Conservation (phyloP, 2,113 vertebrate species). For the Alouatta palliata region DNA sequence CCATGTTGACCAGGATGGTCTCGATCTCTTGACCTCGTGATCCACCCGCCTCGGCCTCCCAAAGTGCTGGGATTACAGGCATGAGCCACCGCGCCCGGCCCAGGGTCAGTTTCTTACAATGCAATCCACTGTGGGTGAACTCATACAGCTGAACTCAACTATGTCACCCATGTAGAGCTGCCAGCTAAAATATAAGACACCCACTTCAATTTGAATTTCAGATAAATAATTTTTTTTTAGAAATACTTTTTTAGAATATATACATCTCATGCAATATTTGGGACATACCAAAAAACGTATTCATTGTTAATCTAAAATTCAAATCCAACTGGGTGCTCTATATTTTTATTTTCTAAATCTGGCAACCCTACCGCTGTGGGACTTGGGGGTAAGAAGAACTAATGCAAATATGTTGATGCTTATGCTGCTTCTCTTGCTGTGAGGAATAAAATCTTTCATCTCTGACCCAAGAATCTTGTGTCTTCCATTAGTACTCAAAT, state of each 20-base stretch:
- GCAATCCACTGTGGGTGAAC: accelerated
- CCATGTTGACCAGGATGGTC: too few species aligned
- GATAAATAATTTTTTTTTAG: neutral
- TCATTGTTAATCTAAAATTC: constrained; percentile 32
- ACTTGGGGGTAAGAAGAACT: neutral
- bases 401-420: neutral
- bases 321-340: neutral
- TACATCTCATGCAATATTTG: neutral
- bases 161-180: neutral
- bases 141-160: neutral
- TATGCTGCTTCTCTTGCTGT: too few species aligned
- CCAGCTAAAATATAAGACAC: neutral
- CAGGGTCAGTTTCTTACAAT: neutral
- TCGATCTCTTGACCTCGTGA: too few species aligned
- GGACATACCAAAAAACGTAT: neutral
- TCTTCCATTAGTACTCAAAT: neutral
- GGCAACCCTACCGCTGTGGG: neutral
- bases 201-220: neutral
- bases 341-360: neutral
- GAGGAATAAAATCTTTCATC: neutral
- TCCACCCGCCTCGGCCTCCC: too few species aligned
- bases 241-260: neutral
- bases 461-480: neutral
- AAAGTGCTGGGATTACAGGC: too few species aligned
- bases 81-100: too few species aligned